Conservation (phyloP, 2,113 vertebrate species). For the Nymphicus hollandicus region DNA sequence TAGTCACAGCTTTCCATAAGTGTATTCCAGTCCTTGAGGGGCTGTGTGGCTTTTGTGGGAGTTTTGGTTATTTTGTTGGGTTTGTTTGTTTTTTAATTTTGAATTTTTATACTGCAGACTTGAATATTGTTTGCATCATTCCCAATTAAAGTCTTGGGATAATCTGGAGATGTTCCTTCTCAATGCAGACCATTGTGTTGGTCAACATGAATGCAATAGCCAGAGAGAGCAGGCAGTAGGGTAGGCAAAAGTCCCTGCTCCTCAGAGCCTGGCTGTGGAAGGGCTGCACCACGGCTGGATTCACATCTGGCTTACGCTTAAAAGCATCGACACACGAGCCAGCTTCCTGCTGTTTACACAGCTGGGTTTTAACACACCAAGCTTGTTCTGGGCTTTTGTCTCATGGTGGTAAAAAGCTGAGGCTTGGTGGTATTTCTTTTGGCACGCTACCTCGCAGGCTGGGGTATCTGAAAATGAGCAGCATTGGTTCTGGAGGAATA, state of each 20-base stretch:
- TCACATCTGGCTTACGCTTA: background rate
- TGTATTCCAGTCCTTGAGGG: background rate
- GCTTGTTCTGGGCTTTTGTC: slow-evolving; percentile 39
- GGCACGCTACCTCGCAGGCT: rapidly evolving
- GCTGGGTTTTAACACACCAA: background rate
- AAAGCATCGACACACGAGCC: background rate
- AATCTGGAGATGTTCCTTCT: background rate
- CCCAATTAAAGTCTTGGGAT: background rate
- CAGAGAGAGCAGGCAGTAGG: background rate
- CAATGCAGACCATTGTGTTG: background rate
- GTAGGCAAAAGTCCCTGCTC: background rate
- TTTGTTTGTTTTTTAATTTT: background rate
- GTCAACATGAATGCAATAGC: rapidly evolving
- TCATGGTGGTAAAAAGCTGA: background rate
- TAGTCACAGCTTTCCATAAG: background rate
- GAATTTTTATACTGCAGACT: background rate
- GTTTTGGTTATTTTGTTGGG: background rate
- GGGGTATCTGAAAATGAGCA: background rate
- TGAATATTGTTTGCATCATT: background rate
- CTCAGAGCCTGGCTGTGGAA: background rate
- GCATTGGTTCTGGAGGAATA: rapidly evolving
- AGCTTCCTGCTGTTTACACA: slow-evolving; percentile 11
- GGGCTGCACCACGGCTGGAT: background rate
- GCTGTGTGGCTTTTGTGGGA: background rate
- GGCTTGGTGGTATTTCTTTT: slow-evolving; percentile 4